A percentile compares a stretch with the other conserved stretches of the same genome.
Conservation (phyloP, 1,140 invertebrate species). For the Penaeus vannamei region DNA sequence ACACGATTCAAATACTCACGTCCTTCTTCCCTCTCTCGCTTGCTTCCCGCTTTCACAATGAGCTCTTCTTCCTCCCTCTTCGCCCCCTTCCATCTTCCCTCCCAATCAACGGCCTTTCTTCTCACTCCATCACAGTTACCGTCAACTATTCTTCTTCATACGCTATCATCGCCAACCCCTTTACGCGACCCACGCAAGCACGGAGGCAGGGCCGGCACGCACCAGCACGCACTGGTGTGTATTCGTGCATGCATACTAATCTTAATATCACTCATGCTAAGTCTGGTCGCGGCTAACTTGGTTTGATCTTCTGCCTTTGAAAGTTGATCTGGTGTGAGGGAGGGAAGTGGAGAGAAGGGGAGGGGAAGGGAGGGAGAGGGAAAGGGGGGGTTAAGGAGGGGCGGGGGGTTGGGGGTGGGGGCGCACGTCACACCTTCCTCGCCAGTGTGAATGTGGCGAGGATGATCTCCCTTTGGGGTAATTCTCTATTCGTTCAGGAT, state of each 20-base stretch:
- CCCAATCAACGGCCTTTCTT: conserved; percentile 1
- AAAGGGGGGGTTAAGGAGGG: no score
- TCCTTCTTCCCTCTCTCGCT: not conserved
- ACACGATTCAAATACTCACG: not conserved
- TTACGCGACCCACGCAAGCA: conserved; percentile 34
- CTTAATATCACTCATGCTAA: conserved; percentile 21
- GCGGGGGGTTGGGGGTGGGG: no score
- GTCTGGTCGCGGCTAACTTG: conserved; percentile 26
- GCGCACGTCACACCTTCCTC: no score
- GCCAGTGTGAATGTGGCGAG: no score
- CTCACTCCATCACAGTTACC: conserved; percentile 13
- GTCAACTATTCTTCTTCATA: conserved; percentile 13
- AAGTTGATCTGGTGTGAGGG: not conserved
- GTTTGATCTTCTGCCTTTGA: conserved; percentile 33
- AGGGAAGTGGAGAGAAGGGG: no score
- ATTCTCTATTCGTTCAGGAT: no score
- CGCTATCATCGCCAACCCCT: conserved; percentile 21
- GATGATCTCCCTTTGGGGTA: no score
- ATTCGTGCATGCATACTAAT: conserved; percentile 35
- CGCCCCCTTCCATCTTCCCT: not conserved
- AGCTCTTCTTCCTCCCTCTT: not conserved
- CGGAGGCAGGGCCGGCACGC: not conserved
- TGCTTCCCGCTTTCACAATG: not conserved
- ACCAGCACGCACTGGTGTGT: not conserved
- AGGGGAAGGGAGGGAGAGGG: no score